Evolutionary conservation across 2,113 vertebrate genomes (phyloP), one percentile per base, ranked within the genome.

Genomic region (Apus apus): DNA sequence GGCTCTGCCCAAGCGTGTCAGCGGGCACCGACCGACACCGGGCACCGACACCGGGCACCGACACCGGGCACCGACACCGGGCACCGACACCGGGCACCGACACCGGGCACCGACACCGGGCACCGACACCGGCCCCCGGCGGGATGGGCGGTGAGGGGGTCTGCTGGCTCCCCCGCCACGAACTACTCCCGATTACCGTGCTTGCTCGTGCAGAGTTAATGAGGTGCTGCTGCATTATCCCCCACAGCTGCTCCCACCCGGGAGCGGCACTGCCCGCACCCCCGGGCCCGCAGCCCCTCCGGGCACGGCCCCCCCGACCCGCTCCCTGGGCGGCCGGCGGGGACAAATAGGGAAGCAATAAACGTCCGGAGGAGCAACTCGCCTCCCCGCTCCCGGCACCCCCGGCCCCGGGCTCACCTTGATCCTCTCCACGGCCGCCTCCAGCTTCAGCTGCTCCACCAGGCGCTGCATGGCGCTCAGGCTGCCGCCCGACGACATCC

Each of bases 391-490:
- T 21, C 34, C 56, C 25, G 38, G 20, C 5, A 23, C 11, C 53
- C 64, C n/a, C 6, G 16, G 8, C 26, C n/a, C 46, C 25, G 5
- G 15, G n/a, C 94, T 82, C 97, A 99, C 99, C 98, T 99, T 99
- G 89, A 99, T 99, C 94, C 99, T 96, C 92, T 99, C 99, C 97
- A 99, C 98, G 29, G 98, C 98, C 72, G 99, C 99, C 95, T 99
- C 99, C 56, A 99, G 98, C 96, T 98, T 98, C 84, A 99, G 98
- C 96, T 99, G 99, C 94, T 99, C 98, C 74, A 99, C 99, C 94
- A 99, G 91, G 56, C 98, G 98, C 83, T 98, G 98, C 99, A 99
- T 97, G 90, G 96, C 97, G 96, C 97, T 98, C 93, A 99, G 93
- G 96, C 97, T 99, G 36, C 98, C 98, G 96, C 98, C 98, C 46